phyloP scores from a whole-genome alignment of 1,140 invertebrate genomes.

The Drosophila nebulosa region DNA sequence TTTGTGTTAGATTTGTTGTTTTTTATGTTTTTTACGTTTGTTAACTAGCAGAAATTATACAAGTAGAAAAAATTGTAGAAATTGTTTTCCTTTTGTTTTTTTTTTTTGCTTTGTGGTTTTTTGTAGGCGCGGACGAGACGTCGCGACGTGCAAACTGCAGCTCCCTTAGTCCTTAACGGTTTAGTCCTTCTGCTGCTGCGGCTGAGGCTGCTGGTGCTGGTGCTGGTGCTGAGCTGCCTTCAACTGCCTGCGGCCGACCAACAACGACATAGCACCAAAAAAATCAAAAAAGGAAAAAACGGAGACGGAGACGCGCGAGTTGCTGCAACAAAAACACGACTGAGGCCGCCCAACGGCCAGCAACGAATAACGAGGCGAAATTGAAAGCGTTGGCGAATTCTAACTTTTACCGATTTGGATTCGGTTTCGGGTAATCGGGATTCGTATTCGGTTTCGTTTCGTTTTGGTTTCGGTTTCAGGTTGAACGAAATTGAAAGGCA shows the following conservation, averaged over 20 bases:
- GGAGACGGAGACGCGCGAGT: slow-evolving; percentile 56
- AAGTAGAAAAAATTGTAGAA: slow-evolving; percentile 63
- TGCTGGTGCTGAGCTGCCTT: slow-evolving; percentile 25
- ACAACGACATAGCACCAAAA: slow-evolving; percentile 42
- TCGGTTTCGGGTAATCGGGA: slow-evolving; percentile 21
- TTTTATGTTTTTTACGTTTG: slow-evolving; percentile 22
- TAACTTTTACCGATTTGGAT: slow-evolving; percentile 31
- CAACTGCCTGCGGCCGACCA: slow-evolving; percentile 27
- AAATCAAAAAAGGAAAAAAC: neutral
- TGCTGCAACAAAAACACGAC: slow-evolving; percentile 75
- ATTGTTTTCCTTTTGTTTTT: slow-evolving; percentile 27
- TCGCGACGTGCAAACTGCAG: slow-evolving; percentile 52
- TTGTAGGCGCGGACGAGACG: slow-evolving; percentile 41
- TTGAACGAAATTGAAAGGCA: slow-evolving; percentile 75
- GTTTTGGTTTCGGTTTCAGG: slow-evolving; percentile 35
- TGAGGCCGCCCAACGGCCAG: slow-evolving; percentile 75
- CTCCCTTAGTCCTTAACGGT: slow-evolving; percentile 31
- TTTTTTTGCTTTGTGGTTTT: neutral
- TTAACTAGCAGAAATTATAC: slow-evolving; percentile 22
- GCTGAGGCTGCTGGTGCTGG: slow-evolving; percentile 32
- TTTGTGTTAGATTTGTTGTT: slow-evolving; percentile 5
- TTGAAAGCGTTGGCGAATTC: slow-evolving; percentile 58
- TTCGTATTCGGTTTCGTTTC: slow-evolving; percentile 18
- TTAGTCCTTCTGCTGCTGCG: slow-evolving; percentile 38
- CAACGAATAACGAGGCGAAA: slow-evolving; percentile 67